phyloP scores from a whole-genome alignment of 2,888 invertebrate species.

The Drosophila macrospina region DNA sequence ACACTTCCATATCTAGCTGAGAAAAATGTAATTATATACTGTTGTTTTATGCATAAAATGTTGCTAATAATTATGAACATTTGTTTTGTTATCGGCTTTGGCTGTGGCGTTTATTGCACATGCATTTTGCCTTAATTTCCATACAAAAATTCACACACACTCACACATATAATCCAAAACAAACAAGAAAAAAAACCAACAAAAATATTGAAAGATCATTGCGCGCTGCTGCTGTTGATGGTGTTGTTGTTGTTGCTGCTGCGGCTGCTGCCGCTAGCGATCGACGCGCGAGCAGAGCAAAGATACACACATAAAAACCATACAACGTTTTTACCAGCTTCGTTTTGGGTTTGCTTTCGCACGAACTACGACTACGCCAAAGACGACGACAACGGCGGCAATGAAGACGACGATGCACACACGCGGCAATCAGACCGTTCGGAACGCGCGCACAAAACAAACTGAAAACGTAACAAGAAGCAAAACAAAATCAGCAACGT shows the following conservation, averaged over 20 bases:
- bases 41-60: constrained; percentile 4
- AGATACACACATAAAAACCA: constrained; percentile 29
- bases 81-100: constrained; percentile 22
- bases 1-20: background rate
- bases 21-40: constrained; percentile 9
- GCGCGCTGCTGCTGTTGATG: constrained; percentile 33
- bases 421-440: constrained; percentile 53
- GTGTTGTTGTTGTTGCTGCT: constrained; percentile 17
- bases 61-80: constrained; percentile 30
- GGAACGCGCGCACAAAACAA: constrained; percentile 69
- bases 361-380: constrained; percentile 31
- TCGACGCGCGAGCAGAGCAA: constrained; percentile 40
- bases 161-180: constrained; percentile 29
- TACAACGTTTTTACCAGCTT: constrained; percentile 61
- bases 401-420: constrained; percentile 34
- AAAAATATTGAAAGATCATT: constrained; percentile 67
- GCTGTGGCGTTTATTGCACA: constrained; percentile 18
- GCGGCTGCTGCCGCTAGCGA: constrained; percentile 26
- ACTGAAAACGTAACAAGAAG: constrained; percentile 46
- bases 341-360: constrained; percentile 51
- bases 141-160: constrained; percentile 20
- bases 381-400: constrained; percentile 10
- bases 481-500: constrained; percentile 41
- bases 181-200: constrained; percentile 61
- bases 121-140: constrained; percentile 34